phyloP scores from a whole-genome alignment of 2,113 vertebrate species.

The Rhipidura dahli region DNA sequence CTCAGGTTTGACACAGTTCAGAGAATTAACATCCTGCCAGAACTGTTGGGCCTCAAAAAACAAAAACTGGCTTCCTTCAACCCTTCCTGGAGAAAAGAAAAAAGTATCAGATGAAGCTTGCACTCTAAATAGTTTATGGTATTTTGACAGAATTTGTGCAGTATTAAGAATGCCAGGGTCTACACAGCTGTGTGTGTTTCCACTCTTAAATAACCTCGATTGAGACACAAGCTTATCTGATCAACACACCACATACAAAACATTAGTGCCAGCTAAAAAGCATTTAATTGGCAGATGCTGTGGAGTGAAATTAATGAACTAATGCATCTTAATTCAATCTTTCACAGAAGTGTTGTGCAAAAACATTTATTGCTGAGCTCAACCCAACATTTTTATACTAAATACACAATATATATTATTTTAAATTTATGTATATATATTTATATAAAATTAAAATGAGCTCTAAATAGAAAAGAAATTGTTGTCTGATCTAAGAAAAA shows the following conservation, averaged over 20 bases:
- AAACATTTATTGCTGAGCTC: slow-evolving; percentile 70
- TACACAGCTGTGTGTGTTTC: not conserved
- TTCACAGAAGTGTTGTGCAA: slow-evolving; percentile 68
- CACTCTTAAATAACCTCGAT: not conserved
- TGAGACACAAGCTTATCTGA: slow-evolving; percentile 25
- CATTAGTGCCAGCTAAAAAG: slow-evolving; percentile 19
- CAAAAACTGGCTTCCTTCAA: not conserved
- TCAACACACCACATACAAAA: slow-evolving; percentile 22
- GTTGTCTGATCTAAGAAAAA: slow-evolving; percentile 58
- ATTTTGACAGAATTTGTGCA: not conserved
- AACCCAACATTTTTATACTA: slow-evolving; percentile 72
- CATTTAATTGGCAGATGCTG: slow-evolving; percentile 41
- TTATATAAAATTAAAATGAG: slow-evolving; percentile 69
- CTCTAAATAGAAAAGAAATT: slow-evolving; percentile 69
- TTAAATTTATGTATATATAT: slow-evolving; percentile 62
- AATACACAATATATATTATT: slow-evolving; percentile 72
- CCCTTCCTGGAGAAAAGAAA: not conserved
- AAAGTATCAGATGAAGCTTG: not conserved
- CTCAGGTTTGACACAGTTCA: not conserved
- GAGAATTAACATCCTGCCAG: not conserved
- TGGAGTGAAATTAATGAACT: slow-evolving; percentile 27
- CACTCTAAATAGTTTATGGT: not conserved
- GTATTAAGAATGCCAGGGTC: not conserved
- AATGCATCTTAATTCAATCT: slow-evolving; percentile 52
- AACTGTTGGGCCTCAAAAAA: not conserved